Percentiles rank a stretch among this genome's conserved stretches.
phyloP scores from a whole-genome alignment of 1,140 invertebrate species.

The Atta colombica region DNA sequence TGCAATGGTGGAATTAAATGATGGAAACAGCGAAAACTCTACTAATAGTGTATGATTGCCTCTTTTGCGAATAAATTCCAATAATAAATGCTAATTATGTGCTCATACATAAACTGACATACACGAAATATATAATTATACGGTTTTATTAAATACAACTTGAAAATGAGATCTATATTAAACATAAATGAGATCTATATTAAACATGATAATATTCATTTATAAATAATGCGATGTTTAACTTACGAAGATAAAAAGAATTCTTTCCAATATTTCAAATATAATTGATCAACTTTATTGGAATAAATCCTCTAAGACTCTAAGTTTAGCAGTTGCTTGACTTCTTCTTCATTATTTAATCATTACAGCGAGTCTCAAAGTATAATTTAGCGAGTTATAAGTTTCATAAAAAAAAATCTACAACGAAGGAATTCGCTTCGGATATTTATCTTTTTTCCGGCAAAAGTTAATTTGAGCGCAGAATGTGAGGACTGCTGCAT shows the following conservation, averaged over 20 bases:
- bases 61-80: background rate
- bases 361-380: slow-evolving; percentile 38
- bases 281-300: slow-evolving; percentile 30
- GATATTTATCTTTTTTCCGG: background rate
- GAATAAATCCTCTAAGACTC: too few species aligned
- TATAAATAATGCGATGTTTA: background rate
- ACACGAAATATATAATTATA: background rate
- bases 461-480: slow-evolving; percentile 21
- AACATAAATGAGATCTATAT: background rate
- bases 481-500: background rate
- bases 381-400: slow-evolving; percentile 44
- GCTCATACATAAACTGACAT: background rate
- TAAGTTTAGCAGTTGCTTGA: too few species aligned
- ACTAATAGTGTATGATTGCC: background rate
- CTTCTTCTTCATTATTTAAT: background rate
- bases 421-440: slow-evolving; percentile 5
- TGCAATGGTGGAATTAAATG: slow-evolving; percentile 14
- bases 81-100: slow-evolving; percentile 16
- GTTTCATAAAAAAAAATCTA: slow-evolving; percentile 22
- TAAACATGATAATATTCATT: too few species aligned
- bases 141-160: too few species aligned
- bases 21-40: background rate
- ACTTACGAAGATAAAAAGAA: background rate
- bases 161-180: background rate
- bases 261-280: slow-evolving; percentile 2